phyloP scores from a whole-genome alignment of 2,797 vertebrate genomes.

The Zenarchopterus dispar region DNA sequence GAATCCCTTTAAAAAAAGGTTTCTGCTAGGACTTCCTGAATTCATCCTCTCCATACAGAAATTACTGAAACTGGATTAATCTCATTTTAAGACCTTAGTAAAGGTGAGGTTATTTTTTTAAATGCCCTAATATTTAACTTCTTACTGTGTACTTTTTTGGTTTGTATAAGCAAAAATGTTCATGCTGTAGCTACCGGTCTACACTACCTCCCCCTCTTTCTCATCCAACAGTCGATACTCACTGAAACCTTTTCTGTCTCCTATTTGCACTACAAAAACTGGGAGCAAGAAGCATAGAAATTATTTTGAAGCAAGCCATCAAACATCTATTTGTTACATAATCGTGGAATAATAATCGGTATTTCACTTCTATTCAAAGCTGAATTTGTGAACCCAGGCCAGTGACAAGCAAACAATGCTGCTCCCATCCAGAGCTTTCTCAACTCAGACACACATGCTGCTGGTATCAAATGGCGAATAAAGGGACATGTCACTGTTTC shows the following conservation, averaged over 20 bases:
- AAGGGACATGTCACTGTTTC: conserved; percentile 56
- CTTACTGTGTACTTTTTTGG: no score
- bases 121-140: no score
- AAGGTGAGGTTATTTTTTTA: no score
- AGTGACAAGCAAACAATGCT: conserved; percentile 27
- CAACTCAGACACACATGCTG: conserved; percentile 43
- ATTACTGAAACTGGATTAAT: no score
- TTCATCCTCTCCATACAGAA: no score
- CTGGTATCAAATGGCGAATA: conserved; percentile 49
- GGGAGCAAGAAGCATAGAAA: conserved; percentile 22
- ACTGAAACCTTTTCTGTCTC: conserved; percentile 9
- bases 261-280: conserved; percentile 27
- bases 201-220: no score
- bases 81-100: no score
- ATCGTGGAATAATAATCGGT: conserved; percentile 22
- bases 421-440: conserved; percentile 26
- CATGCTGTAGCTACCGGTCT: neutral
- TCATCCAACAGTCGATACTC: conserved; percentile 3
- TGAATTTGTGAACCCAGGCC: conserved; percentile 27
- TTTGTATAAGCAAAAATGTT: no score
- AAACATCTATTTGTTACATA: conserved; percentile 50
- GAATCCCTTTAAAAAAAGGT: no score
- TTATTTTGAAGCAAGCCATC: conserved; percentile 29
- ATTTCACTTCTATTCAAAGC: conserved; percentile 14
- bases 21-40: no score